A percentile compares a stretch with the other conserved stretches of the same genome.
phyloP scores from a whole-genome alignment of 2,797 vertebrate species.

The Stomatorhinus walkeri region DNA sequence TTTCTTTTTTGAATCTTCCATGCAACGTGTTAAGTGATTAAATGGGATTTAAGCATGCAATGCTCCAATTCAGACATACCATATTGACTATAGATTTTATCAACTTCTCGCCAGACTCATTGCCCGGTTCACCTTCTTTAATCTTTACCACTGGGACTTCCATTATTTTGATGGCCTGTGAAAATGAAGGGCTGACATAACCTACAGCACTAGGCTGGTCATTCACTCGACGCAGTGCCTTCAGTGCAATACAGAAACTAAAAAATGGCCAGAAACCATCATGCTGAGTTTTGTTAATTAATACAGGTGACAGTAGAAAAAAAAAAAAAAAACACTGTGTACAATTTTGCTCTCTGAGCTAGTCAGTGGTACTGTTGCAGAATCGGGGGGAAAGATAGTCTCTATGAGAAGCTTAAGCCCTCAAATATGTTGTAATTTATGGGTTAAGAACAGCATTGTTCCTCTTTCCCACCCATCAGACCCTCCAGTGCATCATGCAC shows the following conservation, averaged over 20 bases:
- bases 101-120: conserved; percentile 76
- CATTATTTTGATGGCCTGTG: conserved; percentile 89
- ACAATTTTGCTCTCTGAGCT: conserved; percentile 38
- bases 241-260: conserved; percentile 39
- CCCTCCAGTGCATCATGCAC: not conserved
- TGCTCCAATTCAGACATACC: conserved; percentile 68
- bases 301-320: conserved; percentile 44
- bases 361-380: conserved; percentile 38
- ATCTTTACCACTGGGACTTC: conserved; percentile 97
- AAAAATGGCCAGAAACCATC: conserved; percentile 44
- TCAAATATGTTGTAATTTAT: conserved; percentile 33
- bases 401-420: conserved; percentile 36
- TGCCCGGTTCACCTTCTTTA: conserved; percentile 77
- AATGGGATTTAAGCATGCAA: conserved; percentile 45
- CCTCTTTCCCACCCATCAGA: not conserved
- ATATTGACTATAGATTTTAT: conserved; percentile 95
- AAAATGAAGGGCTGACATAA: conserved; percentile 54
- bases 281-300: conserved; percentile 38
- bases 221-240: not conserved
- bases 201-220: conserved; percentile 29
- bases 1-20: conserved; percentile 21
- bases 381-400: conserved; percentile 42
- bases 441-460: conserved; percentile 25
- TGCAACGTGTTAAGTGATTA: conserved; percentile 30
- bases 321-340: not conserved